Evolutionary conservation across 2,797 vertebrate genomes (phyloP), one percentile per base, ranked within the genome.

Genomic region (Myotis planiceps): DNA sequence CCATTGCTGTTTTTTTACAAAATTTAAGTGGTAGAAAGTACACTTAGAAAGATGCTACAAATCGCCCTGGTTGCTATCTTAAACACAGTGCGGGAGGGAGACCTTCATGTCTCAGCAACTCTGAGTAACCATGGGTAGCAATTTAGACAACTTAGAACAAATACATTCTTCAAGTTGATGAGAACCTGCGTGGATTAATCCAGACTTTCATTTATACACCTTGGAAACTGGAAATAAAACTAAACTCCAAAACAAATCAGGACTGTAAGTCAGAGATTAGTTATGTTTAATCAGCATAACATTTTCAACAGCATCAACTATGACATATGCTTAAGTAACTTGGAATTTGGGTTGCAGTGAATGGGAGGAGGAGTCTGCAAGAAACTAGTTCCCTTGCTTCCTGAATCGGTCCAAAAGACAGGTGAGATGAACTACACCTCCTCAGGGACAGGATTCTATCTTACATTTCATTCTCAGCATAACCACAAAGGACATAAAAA

Each of bases 201-300:
- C 83, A 83, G 55, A 74, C 55, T 94, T 86, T 93, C 51, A 85
- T 37, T 78, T 65, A 83, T 42, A 94, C 27, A 60, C 74, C 76
- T 13, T 88, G 42, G 58, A 88, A 84, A 32, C 53, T 85, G 88
- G 29, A 69, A 81, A 55, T 53, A 84, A 84, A 83, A 51, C 65
- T 32, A 49, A 92, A 83, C 39, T 82, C 37, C 58, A 85, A 92
- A 29, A 25, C 55, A 92, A 91, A 76, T 89, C n/a, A 87, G 29
- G 83, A 39, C 47, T 27, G 16, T 82, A 88, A 92, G 49, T 92
- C 32, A 69, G 78, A 90, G 18, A 75, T 6, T 15, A 53, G 42
- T 89, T 86, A 34, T 42, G 42, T 88, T 51, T 91, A 72, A 76
- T 25, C 34, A 18, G 42, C 23, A 55, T 0, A 29, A 34, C 10